Evolutionary conservation across 1,140 invertebrate species (phyloP), one percentile per base, ranked within the genome.

Genomic region (Drosophila orosa): DNA sequence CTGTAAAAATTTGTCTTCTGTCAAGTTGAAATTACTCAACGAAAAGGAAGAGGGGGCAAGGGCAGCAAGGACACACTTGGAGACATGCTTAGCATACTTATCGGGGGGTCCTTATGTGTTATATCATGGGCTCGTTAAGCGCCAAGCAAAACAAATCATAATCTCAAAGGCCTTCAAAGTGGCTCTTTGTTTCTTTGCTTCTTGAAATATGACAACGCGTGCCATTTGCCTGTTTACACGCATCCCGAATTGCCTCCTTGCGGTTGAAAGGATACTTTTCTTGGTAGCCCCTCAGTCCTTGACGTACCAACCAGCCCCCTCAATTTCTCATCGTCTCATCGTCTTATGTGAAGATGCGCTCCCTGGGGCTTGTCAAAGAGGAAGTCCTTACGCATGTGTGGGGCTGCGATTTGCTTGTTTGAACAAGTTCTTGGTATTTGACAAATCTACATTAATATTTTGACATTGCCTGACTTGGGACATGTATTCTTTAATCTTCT

Each of bases 61-160:
- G 10, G 1, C 27, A 27, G 31, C 19, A 54, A 66, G 61, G 45
- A 77, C 74, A 75, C 48, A 45, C 40, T 61, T 10, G 57, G 19
- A 52, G 48, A 62, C 84, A 86, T 87, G 84, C 63, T 87, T 77
- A 82, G 83, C 83, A 87, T 87, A 74, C 79, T 89, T 74, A 82
- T 75, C 42, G 50, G 40, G 29, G 29, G 45, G 10, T 39, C 39
- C 65, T 72, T 19, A 76, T 79, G 71, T 66, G 74, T 81, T 56
- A 81, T 87, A 89, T 89, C 79, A 87, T 87, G 86, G 42, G 73
- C 78, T 73, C 75, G 82, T 90, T 87, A 80, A 83, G 82, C 67
- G 72, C 42, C 74, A 86, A 80, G 79, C 71, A 82, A 86, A 87
- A 90, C 86, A 90, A 90, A 90, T 90, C 87, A 90, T 85, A 90